Conservation (phyloP, 2,888 invertebrate species). For the Melinaea menophilus region DNA sequence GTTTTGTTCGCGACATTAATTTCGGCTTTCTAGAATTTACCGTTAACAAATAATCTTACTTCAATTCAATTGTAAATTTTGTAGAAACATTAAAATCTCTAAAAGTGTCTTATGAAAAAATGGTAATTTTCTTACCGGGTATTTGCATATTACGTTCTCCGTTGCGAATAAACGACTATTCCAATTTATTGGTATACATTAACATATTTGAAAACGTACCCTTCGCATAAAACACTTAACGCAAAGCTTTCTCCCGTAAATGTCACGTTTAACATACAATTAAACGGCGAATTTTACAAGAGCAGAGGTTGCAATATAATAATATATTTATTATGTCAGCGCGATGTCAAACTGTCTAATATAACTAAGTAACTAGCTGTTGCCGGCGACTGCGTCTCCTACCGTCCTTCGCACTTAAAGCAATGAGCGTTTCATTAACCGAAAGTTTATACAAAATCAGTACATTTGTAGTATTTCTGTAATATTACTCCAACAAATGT, state of each 20-base stretch:
- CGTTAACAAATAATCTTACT: neutral
- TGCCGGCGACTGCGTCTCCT: too few species aligned
- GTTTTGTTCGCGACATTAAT: neutral
- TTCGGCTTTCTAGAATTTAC: neutral
- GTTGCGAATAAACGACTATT: constrained; percentile 13
- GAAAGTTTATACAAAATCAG: too few species aligned
- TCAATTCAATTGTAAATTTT: neutral
- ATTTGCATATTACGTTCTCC: constrained; percentile 22
- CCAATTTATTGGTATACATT: constrained; percentile 23
- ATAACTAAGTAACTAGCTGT: too few species aligned
- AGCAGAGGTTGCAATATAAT: neutral
- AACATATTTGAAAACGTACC: constrained; percentile 28
- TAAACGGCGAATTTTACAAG: constrained; percentile 49
- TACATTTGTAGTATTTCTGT: too few species aligned
- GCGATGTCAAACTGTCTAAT: neutral
- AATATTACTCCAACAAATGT: too few species aligned
- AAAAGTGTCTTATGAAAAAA: neutral
- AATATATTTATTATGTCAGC: neutral
- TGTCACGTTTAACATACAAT: constrained; percentile 53
- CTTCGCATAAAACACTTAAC: constrained; percentile 15
- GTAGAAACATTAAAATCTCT: neutral
- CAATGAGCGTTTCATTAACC: too few species aligned
- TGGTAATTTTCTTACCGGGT: neutral
- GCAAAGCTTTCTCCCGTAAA: constrained; percentile 50
- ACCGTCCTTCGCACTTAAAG: too few species aligned